Evolutionary conservation across 2,888 invertebrate species (phyloP).

Genomic region (Hypselothyrea guttata): DNA sequence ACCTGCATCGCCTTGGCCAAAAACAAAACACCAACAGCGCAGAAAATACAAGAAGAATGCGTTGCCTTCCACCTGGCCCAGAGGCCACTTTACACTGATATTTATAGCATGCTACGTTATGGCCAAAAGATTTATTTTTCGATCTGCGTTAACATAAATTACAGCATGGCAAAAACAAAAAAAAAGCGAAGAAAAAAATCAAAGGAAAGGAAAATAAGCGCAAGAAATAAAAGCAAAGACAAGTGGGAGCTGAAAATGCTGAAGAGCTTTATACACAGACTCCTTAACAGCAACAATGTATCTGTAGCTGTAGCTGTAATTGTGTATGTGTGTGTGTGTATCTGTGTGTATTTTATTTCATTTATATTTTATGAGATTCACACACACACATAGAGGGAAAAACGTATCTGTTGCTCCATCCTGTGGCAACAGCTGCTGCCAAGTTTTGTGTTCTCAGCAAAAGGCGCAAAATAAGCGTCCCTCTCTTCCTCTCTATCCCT

Average conservation of each 20-base stretch:
- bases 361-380: slow-evolving; percentile 59
- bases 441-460: slow-evolving; percentile 49
- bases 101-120: slow-evolving; percentile 58
- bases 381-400: slow-evolving; percentile 32
- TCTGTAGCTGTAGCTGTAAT: slow-evolving; percentile 12
- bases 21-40: too few relatives aligned
- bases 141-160: slow-evolving; percentile 70
- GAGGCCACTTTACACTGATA: slow-evolving; percentile 47
- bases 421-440: slow-evolving; percentile 64
- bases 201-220: slow-evolving; percentile 1
- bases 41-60: slow-evolving; percentile 3
- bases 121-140: slow-evolving; percentile 63
- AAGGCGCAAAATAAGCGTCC: slow-evolving; percentile 58
- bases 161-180: slow-evolving; percentile 35
- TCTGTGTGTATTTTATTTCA: slow-evolving; percentile 48
- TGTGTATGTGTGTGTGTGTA: too few relatives aligned
- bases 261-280: slow-evolving; percentile 8
- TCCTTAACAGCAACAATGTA: slow-evolving; percentile 15
- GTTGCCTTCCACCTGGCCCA: slow-evolving; percentile 34
- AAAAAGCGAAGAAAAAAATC: slow-evolving; percentile 12
- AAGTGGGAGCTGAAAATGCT: slow-evolving; percentile 19
- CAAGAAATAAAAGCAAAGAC: neutral
- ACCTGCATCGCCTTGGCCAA: slow-evolving; percentile 24
- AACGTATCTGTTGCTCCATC: slow-evolving; percentile 71
- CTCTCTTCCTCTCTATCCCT: slow-evolving; percentile 23